These are phyloP conservation scores for Drosophila persimilis DNA, from an alignment of 1,140 invertebrate species.

Conservation along the genomic window DNA sequence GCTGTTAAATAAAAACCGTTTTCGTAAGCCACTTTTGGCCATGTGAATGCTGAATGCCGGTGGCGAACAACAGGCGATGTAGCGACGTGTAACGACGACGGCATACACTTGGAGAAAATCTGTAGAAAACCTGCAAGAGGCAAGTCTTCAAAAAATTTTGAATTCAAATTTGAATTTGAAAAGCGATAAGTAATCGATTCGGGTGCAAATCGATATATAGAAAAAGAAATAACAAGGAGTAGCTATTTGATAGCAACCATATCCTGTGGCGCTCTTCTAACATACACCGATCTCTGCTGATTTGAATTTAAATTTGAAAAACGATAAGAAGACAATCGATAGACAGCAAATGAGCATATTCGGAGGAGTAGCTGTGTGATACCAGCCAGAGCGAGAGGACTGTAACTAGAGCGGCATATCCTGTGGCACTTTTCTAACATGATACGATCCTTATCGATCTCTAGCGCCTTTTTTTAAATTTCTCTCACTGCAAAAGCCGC, in stretches of 20 bases:
- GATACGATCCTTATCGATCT: background rate
- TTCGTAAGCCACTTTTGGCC: slow-evolving; percentile 52
- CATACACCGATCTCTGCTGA: no score
- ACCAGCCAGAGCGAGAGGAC: no score
- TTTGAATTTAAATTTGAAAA: no score
- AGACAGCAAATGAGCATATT: background rate
- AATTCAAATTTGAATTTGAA: background rate
- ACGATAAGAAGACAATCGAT: background rate
- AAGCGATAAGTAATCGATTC: background rate
- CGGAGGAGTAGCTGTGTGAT: no score
- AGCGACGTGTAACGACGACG: slow-evolving; percentile 40
- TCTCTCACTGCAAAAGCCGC: slow-evolving; percentile 28
- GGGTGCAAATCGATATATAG: background rate
- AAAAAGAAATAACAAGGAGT: background rate
- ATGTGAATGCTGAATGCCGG: slow-evolving; percentile 30
- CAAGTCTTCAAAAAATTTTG: no score
- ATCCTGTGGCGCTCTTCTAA: no score
- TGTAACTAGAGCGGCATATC: no score
- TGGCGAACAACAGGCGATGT: slow-evolving; percentile 31
- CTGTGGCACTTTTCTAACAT: no score
- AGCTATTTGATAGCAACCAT: no score
- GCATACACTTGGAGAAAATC: slow-evolving; percentile 15
- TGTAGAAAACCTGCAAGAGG: no score
- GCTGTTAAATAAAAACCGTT: slow-evolving; percentile 29
- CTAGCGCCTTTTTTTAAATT: background rate